Percentiles rank a stretch among this genome's conserved stretches.
These are phyloP conservation scores for Pollenia amentaria DNA, from an alignment of 2,888 invertebrate genomes.

Conservation along the genomic window DNA sequence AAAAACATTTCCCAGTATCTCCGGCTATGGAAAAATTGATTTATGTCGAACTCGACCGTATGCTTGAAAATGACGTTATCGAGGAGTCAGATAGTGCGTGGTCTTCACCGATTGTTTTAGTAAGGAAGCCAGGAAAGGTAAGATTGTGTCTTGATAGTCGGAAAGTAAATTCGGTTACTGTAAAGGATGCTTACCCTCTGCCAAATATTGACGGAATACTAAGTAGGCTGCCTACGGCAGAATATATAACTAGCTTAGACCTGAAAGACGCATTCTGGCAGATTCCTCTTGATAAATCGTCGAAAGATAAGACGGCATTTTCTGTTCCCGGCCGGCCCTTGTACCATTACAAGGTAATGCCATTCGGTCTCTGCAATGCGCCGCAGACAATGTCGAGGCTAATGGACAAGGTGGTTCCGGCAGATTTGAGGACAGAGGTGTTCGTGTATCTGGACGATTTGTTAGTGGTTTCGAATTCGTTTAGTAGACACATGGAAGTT, in stretches of 20 bases:
- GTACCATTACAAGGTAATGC: not conserved
- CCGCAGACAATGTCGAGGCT: slow-evolving; percentile 22
- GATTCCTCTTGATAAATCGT: slow-evolving; percentile 55
- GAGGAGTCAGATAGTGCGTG: slow-evolving; percentile 78
- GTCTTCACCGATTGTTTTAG: slow-evolving; percentile 78
- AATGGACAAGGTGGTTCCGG: slow-evolving; percentile 56
- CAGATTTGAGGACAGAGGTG: slow-evolving; percentile 50
- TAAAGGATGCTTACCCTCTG: slow-evolving; percentile 69
- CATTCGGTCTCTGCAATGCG: slow-evolving; percentile 35
- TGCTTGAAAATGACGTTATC: slow-evolving; percentile 78
- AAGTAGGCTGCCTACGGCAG: slow-evolving; percentile 54
- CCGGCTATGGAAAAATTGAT: slow-evolving; percentile 61
- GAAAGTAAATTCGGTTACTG: slow-evolving; percentile 77
- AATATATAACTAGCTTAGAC: slow-evolving; percentile 63
- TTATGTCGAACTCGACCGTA: slow-evolving; percentile 77
- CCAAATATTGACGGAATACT: slow-evolving; percentile 72
- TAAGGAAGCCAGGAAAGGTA: slow-evolving; percentile 75
- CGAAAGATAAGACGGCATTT: slow-evolving; percentile 65
- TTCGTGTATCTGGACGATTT: slow-evolving; percentile 71
- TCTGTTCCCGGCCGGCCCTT: slow-evolving; percentile 6
- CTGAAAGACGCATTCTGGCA: slow-evolving; percentile 69
- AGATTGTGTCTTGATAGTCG: slow-evolving; percentile 79
- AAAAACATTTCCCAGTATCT: slow-evolving; percentile 70
- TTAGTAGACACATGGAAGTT: slow-evolving; percentile 38
- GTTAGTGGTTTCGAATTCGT: slow-evolving; percentile 44